Evolutionary conservation across 2,888 invertebrate species (phyloP).

Genomic region (Pterostichus madidus): DNA sequence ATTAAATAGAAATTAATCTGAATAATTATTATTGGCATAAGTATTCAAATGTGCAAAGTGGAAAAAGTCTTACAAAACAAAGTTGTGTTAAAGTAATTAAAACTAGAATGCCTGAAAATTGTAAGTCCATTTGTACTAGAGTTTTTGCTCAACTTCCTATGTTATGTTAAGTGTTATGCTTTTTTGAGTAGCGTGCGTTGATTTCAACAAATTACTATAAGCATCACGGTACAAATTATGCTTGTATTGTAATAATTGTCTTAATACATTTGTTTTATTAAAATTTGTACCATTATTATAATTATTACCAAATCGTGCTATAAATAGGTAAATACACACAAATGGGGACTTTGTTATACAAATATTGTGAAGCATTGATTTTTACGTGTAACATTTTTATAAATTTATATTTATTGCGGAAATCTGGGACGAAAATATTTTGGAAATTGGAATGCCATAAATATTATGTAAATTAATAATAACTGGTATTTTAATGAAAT

Average conservation of each 20-base stretch:
- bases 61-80: neutral
- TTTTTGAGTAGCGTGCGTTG: constrained; percentile 36
- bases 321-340: too few relatives aligned
- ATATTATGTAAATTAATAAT: constrained; percentile 9
- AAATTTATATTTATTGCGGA: constrained; percentile 6
- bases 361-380: constrained; percentile 27
- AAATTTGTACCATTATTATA: constrained; percentile 12
- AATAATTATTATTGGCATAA: constrained; percentile 1
- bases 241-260: constrained; percentile 28
- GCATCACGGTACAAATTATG: constrained; percentile 30
- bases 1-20: constrained; percentile 1
- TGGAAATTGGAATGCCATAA: constrained; percentile 13
- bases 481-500: constrained; percentile 17
- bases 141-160: constrained; percentile 45
- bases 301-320: constrained; percentile 14
- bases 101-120: constrained; percentile 29
- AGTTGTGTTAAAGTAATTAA: constrained; percentile 22
- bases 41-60: constrained; percentile 30
- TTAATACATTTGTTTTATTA: constrained; percentile 19
- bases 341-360: constrained; percentile 35
- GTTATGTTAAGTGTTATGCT: constrained; percentile 32
- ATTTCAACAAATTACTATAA: constrained; percentile 35
- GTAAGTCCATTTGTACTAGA: constrained; percentile 37
- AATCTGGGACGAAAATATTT: constrained; percentile 40
- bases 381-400: constrained; percentile 34